phyloP scores from a whole-genome alignment of 2,888 invertebrate species.

The Calameuta idolon region DNA sequence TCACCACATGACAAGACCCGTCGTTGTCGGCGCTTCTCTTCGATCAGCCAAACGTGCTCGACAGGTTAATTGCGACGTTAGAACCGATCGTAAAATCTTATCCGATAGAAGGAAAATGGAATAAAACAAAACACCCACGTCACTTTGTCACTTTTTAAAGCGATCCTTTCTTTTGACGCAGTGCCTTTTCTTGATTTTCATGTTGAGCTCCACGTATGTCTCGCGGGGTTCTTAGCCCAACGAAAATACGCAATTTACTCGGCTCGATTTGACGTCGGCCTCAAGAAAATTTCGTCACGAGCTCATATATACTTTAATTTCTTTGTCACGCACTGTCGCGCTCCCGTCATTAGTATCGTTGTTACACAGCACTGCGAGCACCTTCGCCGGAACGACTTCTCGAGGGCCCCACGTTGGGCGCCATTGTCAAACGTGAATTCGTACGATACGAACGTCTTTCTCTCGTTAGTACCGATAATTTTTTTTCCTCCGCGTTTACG shows the following conservation, averaged over 20 bases:
- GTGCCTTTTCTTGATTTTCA: conserved; percentile 53
- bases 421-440: conserved; percentile 46
- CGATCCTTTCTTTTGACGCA: conserved; percentile 41
- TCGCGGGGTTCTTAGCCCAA: background rate
- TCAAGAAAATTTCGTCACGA: background rate
- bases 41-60: background rate
- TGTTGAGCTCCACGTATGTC: conserved; percentile 14
- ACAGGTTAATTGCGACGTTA: background rate
- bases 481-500: background rate
- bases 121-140: background rate
- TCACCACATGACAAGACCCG: conserved; percentile 14
- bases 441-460: background rate
- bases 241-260: background rate
- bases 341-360: background rate
- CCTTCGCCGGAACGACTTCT: conserved; percentile 13
- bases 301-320: background rate
- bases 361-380: conserved; percentile 1
- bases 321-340: conserved; percentile 2
- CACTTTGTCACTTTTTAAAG: conserved; percentile 45
- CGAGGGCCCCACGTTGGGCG: conserved; percentile 43
- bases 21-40: conserved; percentile 5
- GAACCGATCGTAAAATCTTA: background rate
- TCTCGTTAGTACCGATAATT: background rate
- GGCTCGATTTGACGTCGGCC: background rate
- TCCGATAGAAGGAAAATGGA: background rate